Evolutionary conservation across 2,113 vertebrate species (phyloP), one percentile per base, ranked within the genome.

Genomic region (Excalfactoria chinensis): DNA sequence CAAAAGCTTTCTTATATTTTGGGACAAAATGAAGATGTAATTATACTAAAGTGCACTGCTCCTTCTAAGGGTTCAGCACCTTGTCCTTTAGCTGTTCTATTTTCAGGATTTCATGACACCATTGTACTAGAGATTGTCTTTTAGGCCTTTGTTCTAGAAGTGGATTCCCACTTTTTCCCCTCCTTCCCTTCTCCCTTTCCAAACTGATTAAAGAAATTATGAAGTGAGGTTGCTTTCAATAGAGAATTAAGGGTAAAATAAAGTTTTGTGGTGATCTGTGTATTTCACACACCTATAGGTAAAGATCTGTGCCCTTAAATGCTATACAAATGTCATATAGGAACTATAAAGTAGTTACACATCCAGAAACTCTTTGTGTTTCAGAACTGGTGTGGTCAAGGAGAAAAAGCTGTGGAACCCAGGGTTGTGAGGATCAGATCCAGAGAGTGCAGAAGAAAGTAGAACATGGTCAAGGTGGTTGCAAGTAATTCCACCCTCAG

Each of bases 1-100:
- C 88, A 88, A 59, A 95, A 95, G 74, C 81, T 93, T 94, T 93
- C 91, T 84, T 94, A 87, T 77, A 53, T 78, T 95, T 73, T 55
- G 43, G 69, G 78, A 58, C 32, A n/a, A 92, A 89, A 49, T 25
- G 74, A 83, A 41, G 40, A n/a, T 80, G 41, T 85, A 91, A 23
- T 93, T 82, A 37, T 28, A 55, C 10, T 11, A 14, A 84, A 19
- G 46, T 34, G 2, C 32, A 48, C 25, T 11, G 1, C n/a, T 90
- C 26, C 51, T 66, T 28, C 26, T 56, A 60, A 78, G 41, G 11
- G 43, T 23, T 59, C 25, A 77, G 7, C 28, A 84, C 41, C 13
- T 11, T 1, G 1, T 77, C 32, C 53, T 46, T 95, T 75, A 83
- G 51, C 40, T 25, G 10, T 55, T 32, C 19, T 23, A n/a, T n/a